Evolutionary conservation across 2,888 invertebrate species (phyloP).

Genomic region (Chironomus riparius): DNA sequence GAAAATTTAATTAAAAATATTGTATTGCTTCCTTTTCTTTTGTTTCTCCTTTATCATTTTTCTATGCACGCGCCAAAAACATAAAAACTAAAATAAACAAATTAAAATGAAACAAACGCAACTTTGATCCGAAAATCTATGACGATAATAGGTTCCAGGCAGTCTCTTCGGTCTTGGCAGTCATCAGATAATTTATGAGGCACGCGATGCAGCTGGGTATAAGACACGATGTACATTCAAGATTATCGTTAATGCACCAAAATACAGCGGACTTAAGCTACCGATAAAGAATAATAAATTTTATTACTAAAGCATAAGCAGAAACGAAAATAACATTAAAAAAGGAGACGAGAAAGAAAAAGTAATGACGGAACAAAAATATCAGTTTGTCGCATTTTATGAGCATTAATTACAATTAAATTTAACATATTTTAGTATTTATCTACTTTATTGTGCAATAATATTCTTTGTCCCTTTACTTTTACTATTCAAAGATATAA

Average conservation of each 20-base stretch:
- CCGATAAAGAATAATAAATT: conserved; percentile 28
- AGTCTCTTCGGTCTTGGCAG: conserved; percentile 41
- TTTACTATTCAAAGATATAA: no score
- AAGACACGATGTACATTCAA: conserved; percentile 44
- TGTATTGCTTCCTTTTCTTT: not conserved
- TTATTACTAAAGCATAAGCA: not conserved
- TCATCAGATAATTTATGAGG: conserved; percentile 45
- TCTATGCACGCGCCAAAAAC: not conserved
- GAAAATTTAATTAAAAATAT: conserved; percentile 19
- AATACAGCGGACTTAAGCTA: conserved; percentile 28
- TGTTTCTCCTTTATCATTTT: not conserved
- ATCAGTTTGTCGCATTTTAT: not conserved
- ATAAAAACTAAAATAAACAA: not conserved
- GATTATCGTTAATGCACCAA: conserved; percentile 30
- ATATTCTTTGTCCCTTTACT: no score
- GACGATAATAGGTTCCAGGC: conserved; percentile 40
- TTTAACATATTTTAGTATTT: no score
- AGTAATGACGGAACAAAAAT: not conserved
- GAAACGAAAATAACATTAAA: no score
- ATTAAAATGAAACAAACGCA: no score
- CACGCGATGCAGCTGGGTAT: conserved; percentile 44
- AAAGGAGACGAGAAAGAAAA: no score
- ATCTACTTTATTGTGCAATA: no score
- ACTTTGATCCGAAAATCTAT: not conserved
- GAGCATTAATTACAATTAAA: not conserved